Evolutionary conservation across 2,113 vertebrate species (phyloP).

Genomic region (Alaudala cheleensis): DNA sequence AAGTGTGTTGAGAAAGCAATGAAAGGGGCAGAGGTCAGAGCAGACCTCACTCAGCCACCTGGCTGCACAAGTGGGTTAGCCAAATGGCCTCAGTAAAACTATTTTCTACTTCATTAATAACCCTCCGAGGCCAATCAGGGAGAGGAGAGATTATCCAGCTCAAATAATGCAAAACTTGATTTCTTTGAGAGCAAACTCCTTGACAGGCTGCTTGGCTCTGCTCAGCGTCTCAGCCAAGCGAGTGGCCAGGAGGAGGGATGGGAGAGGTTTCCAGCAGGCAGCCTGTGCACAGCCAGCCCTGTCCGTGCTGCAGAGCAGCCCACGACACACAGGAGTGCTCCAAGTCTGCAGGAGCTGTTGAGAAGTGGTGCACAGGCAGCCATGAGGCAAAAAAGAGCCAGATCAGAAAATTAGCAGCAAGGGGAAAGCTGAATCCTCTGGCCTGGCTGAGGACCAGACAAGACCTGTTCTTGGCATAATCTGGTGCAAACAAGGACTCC

Average conservation of each 20-base stretch:
- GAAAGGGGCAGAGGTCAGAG: constrained; percentile 44
- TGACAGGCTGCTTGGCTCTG: constrained; percentile 55
- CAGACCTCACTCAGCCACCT: constrained; percentile 55
- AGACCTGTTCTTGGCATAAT: constrained; percentile 51
- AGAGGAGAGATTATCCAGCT: constrained; percentile 47
- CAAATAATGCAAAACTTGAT: constrained; percentile 44
- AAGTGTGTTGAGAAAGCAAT: constrained; percentile 37
- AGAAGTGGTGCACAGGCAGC: constrained; percentile 34
- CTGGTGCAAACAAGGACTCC: constrained; percentile 45
- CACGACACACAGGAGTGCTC: not conserved
- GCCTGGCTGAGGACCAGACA: not conserved
- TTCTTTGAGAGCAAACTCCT: constrained; percentile 50
- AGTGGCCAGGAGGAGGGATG: not conserved
- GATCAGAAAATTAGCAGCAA: constrained; percentile 27
- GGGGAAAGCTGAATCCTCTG: constrained; percentile 26
- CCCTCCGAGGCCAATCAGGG: constrained; percentile 29
- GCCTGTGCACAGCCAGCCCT: not conserved
- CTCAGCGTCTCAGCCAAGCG: not conserved
- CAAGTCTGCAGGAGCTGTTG: constrained; percentile 44
- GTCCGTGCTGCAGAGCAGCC: not conserved
- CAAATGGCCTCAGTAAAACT: constrained; percentile 58
- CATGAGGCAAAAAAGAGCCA: not conserved
- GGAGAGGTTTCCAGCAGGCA: constrained; percentile 37
- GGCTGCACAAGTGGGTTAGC: constrained; percentile 37
- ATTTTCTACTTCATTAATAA: constrained; percentile 55